Evolutionary conservation across 1,140 invertebrate genomes (phyloP).

Genomic region (Heliconius hewitsoni): DNA sequence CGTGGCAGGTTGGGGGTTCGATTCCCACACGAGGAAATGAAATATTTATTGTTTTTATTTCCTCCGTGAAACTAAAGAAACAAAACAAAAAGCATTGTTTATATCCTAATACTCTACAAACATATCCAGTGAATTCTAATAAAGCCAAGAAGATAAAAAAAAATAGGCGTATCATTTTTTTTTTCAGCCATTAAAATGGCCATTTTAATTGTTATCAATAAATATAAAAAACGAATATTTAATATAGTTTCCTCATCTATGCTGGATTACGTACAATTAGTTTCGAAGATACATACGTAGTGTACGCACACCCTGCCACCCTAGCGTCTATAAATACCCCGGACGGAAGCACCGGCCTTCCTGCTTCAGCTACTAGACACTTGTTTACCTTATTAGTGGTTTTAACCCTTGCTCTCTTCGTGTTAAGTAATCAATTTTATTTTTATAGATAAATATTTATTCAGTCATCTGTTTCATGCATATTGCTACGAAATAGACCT

Average conservation of each 20-base stretch:
- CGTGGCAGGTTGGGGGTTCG: too few relatives aligned
- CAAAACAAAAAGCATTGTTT: too few relatives aligned
- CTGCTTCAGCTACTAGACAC: constrained; percentile 48
- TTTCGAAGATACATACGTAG: not conserved
- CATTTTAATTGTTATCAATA: not conserved
- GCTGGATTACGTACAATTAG: not conserved
- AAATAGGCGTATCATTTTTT: too few relatives aligned
- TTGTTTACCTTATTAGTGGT: constrained; percentile 60
- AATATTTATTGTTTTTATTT: too few relatives aligned
- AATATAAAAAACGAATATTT: not conserved
- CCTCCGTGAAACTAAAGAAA: too few relatives aligned
- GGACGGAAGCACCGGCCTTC: constrained; percentile 51
- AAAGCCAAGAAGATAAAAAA: too few relatives aligned
- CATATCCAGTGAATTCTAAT: too few relatives aligned
- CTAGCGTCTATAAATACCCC: constrained; percentile 51
- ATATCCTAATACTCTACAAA: too few relatives aligned
- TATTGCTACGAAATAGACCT: not conserved
- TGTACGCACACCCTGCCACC: constrained; percentile 42
- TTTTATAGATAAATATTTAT: constrained; percentile 4
- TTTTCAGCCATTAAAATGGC: too few relatives aligned
- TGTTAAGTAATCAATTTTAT: constrained; percentile 12
- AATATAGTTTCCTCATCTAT: not conserved
- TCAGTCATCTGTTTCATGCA: not conserved
- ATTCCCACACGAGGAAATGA: too few relatives aligned
- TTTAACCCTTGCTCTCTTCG: constrained; percentile 33